Base-by-base conservation (phyloP, 1,140 invertebrate species). In the Drosophila navojoa region DNA sequence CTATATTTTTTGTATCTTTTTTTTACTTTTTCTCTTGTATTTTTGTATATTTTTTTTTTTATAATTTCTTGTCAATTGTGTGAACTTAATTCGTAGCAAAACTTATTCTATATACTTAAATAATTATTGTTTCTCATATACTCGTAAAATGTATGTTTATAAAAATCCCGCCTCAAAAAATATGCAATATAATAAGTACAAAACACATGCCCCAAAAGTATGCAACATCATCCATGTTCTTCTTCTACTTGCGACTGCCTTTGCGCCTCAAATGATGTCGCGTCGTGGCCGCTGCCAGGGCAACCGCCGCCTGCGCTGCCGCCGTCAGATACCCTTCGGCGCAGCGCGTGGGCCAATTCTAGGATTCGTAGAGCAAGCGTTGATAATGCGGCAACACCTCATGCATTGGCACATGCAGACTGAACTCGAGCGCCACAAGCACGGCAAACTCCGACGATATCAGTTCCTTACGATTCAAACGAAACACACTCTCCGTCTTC, bases 381-480 rank as follows among this genome's bases (percentile, higher is more conserved):
- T 99, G 97, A 93, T 98, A 99, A 92, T 99, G 98, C 11, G 98
- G 97, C 93, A 97, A 96, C 62, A 99, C 95, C 93, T 99, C 97
- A 93, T 95, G 96, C 40, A 96, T 97, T 9, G 97, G 97, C 49
- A 98, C 94, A 93, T 98, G 98, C 52, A 99, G 93, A 25, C 97
- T 96, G 92, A 99, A 99, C 92, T 99, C 98, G 52, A 99, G 93
- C 0, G 98, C 97, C 47, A 99, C 97, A 19, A 99, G 93, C 54
- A 98, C 97, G 5, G 97, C 97, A 93, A 99, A 98, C 93, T 99
- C 98, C 54, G 96, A 98, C 16, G 95, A 94, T 40, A 99, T 94
- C 32, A 99, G 93, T 81, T 99, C 98, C 92, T 97, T 98, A 25
- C 97, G 95, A 92, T 97, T 98, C 71, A 99, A 92, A 52, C 98